phyloP scores from a whole-genome alignment of 1,140 invertebrate species.

The Maconellicoccus hirsutus region DNA sequence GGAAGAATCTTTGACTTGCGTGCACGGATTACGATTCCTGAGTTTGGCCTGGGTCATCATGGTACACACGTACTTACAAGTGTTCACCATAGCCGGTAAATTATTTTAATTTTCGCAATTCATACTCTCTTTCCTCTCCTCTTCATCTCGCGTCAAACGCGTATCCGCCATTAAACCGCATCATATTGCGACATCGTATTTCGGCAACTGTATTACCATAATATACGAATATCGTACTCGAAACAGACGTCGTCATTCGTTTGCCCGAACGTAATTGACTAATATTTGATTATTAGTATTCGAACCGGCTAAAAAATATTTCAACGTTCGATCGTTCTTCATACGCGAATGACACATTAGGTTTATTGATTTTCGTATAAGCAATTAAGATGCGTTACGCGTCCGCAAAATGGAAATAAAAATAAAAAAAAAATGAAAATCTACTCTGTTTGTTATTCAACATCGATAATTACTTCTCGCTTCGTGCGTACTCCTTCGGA shows the following conservation, averaged over 20 bases:
- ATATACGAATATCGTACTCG: too few species aligned
- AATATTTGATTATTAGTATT: too few species aligned
- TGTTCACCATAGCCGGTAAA: conserved; percentile 63
- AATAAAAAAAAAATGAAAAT: background rate
- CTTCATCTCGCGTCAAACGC: background rate
- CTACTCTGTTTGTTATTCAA: background rate
- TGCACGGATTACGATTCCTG: conserved; percentile 73
- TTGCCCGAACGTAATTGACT: too few species aligned
- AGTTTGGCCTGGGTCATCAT: conserved; percentile 85
- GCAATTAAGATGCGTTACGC: background rate
- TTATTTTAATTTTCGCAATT: background rate
- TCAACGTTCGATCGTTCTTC: background rate
- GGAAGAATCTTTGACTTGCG: conserved; percentile 54
- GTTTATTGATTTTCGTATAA: too few species aligned
- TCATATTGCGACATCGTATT: background rate
- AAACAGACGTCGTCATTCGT: too few species aligned
- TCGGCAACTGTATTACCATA: too few species aligned
- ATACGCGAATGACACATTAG: background rate
- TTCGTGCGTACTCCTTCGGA: background rate
- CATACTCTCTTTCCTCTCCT: background rate
- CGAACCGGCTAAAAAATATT: too few species aligned
- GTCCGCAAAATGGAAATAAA: too few species aligned
- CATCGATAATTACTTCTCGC: background rate
- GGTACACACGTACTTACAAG: conserved; percentile 75
- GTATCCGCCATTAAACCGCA: background rate